Evolutionary conservation across 1,140 invertebrate genomes (phyloP).

Genomic region (Neodiprion lecontei): DNA sequence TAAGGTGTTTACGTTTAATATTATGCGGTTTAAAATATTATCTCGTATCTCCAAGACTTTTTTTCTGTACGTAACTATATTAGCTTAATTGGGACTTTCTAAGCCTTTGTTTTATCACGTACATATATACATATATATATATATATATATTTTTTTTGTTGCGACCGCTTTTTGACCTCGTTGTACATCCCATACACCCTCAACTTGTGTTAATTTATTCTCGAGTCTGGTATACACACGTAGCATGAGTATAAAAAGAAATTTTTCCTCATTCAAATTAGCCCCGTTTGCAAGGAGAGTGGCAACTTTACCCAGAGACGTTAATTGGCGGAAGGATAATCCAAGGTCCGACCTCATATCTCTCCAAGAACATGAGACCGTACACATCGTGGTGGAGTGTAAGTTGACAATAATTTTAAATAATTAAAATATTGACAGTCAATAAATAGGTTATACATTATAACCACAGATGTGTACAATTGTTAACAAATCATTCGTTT

Average conservation of each 20-base stretch:
- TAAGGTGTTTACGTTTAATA: too few species aligned
- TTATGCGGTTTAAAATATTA: too few species aligned
- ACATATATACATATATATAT: background rate
- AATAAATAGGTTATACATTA: too few species aligned
- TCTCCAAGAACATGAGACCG: conserved; percentile 37
- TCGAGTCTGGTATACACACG: too few species aligned
- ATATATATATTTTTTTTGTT: too few species aligned
- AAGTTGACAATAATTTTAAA: conserved; percentile 35
- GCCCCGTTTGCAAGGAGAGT: conserved; percentile 52
- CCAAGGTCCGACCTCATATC: conserved; percentile 44
- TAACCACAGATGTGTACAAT: too few species aligned
- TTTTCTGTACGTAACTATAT: too few species aligned
- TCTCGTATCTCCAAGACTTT: too few species aligned
- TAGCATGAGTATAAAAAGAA: too few species aligned
- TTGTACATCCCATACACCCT: too few species aligned
- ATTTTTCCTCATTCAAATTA: conserved; percentile 22
- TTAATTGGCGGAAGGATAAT: conserved; percentile 41
- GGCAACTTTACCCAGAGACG: conserved; percentile 41
- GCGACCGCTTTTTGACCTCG: background rate
- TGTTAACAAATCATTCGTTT: too few species aligned
- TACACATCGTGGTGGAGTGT: conserved; percentile 40
- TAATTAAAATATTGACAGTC: background rate
- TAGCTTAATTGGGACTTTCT: background rate
- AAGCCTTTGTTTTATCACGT: background rate
- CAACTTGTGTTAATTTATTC: too few species aligned